Conservation (phyloP, 1,140 invertebrate species). For the Schlechtendalia chinensis region DNA sequence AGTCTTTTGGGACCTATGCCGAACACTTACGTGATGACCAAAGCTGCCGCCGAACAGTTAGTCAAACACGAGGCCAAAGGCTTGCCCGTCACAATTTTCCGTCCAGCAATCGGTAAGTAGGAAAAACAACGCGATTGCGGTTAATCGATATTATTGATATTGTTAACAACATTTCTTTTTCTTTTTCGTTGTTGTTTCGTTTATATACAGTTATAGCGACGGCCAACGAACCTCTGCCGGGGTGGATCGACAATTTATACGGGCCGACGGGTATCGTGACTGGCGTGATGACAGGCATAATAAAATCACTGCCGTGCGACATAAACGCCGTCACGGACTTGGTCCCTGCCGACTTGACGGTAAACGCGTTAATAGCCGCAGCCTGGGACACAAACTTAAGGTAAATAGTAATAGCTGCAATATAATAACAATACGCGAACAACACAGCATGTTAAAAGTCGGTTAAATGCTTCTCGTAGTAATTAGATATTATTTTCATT, state of each 20-base stretch:
- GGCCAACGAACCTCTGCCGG: constrained; percentile 64
- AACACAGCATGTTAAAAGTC: no score
- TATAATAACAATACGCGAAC: background rate
- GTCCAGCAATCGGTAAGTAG: constrained; percentile 68
- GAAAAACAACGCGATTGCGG: background rate
- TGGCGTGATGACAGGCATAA: constrained; percentile 60
- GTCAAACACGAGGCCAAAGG: constrained; percentile 64
- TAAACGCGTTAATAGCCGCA: constrained; percentile 62
- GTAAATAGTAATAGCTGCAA: background rate
- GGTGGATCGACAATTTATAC: constrained; percentile 72
- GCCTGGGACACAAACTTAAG: constrained; percentile 57
- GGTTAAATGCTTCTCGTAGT: no score
- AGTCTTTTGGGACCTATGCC: constrained; percentile 62
- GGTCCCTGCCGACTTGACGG: constrained; percentile 64
- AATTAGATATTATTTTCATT: no score
- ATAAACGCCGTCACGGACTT: constrained; percentile 60
- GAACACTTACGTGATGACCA: constrained; percentile 82
- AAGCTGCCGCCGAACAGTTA: constrained; percentile 73
- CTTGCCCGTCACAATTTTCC: constrained; percentile 70
- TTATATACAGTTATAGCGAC: constrained; percentile 60
- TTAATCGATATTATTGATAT: background rate
- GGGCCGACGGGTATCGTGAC: constrained; percentile 61
- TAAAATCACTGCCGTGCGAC: constrained; percentile 61
- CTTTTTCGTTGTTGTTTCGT: background rate
- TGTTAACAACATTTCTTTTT: background rate